These are phyloP conservation scores for Magallana ariakensis DNA, from an alignment of 1,140 invertebrate species.

Conservation along the genomic window DNA sequence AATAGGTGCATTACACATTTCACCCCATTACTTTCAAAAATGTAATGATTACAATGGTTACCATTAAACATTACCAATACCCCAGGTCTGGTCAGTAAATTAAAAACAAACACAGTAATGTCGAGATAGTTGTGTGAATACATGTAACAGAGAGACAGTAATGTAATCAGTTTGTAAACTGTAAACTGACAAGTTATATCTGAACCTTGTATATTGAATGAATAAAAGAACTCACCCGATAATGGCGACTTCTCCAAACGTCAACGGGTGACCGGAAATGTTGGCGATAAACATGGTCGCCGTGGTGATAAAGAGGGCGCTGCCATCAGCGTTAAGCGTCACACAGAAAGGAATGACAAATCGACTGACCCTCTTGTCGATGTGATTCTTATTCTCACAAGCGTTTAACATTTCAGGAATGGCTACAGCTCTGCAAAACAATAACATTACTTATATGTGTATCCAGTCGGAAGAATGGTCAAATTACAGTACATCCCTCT, in stretches of 20 bases:
- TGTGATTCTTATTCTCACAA: conserved; percentile 67
- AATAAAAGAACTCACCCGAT: conserved; percentile 83
- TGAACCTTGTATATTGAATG: neutral
- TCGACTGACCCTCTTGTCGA: conserved; percentile 77
- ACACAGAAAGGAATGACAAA: conserved; percentile 95
- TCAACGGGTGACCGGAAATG: conserved; percentile 90
- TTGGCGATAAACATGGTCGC: conserved; percentile 95
- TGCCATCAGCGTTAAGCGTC: conserved; percentile 97
- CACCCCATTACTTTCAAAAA: too few species aligned
- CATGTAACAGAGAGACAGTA: too few species aligned
- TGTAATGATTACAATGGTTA: too few species aligned
- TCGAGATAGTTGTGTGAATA: too few species aligned
- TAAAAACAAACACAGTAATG: too few species aligned
- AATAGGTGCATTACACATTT: too few species aligned
- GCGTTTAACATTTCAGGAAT: conserved; percentile 74
- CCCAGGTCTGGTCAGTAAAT: too few species aligned
- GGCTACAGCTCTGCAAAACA: conserved; percentile 69
- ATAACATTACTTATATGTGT: neutral
- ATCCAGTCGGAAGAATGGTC: neutral
- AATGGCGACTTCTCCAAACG: conserved; percentile 79
- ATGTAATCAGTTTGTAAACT: too few species aligned
- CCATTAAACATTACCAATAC: too few species aligned
- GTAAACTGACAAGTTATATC: too few species aligned
- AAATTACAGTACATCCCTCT: too few species aligned
- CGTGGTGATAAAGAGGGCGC: conserved; percentile 92